Evolutionary conservation across 2,797 vertebrate genomes (phyloP).

Genomic region (Cryptoblepharus egeriae): DNA sequence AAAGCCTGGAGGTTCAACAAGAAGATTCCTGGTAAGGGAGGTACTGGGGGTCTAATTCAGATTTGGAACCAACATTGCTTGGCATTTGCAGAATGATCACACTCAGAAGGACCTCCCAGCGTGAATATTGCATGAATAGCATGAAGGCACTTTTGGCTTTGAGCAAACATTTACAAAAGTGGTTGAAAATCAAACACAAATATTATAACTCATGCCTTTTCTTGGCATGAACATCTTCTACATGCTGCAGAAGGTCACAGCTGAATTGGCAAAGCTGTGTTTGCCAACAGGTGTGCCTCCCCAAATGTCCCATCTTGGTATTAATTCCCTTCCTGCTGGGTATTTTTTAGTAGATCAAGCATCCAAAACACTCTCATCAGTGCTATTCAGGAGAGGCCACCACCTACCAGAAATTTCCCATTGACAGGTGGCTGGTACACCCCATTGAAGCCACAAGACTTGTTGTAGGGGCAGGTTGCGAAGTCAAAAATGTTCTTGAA

Average conservation of each 20-base stretch:
- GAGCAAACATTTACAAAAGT: not conserved
- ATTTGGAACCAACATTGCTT: too few species aligned
- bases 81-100: too few species aligned
- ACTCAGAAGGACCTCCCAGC: too few species aligned
- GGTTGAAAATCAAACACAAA: not conserved
- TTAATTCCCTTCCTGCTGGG: not conserved
- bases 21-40: not conserved
- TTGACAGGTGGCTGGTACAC: slow-evolving; percentile 82
- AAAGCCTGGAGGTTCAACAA: slow-evolving; percentile 65
- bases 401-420: slow-evolving; percentile 83
- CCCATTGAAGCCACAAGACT: slow-evolving; percentile 80
- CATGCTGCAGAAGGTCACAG: not conserved
- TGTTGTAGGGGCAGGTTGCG: slow-evolving; percentile 69
- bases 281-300: too few species aligned
- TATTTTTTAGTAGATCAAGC: not conserved
- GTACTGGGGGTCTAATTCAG: too few species aligned
- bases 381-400: too few species aligned
- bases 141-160: not conserved
- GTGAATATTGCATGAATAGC: not conserved
- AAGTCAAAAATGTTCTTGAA: slow-evolving; percentile 83
- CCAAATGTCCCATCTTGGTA: too few species aligned
- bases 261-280: not conserved
- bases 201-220: not conserved
- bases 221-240: not conserved
- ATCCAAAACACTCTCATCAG: too few species aligned